Evolutionary conservation across 2,888 invertebrate species (phyloP).

Genomic region (Deladenus siricidicola): DNA sequence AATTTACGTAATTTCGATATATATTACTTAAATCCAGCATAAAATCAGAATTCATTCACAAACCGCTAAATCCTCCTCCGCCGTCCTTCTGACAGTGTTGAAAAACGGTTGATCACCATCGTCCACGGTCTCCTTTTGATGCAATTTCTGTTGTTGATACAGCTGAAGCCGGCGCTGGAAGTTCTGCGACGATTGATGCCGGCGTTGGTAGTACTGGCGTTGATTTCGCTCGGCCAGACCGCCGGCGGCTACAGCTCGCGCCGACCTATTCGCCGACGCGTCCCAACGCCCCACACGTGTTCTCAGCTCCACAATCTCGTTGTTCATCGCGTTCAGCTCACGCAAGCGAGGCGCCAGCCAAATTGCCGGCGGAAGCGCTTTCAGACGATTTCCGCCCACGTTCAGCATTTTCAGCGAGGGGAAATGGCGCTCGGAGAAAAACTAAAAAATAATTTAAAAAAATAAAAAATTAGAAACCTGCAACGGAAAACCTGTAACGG

Average conservation of each 20-base stretch:
- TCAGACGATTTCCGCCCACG: conserved; percentile 75
- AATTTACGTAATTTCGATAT: too few relatives aligned
- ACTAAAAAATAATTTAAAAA: conserved; percentile 3
- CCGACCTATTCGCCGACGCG: neutral
- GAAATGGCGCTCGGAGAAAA: conserved; percentile 20
- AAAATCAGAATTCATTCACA: too few relatives aligned
- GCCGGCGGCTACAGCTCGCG: neutral
- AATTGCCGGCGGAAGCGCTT: conserved; percentile 60
- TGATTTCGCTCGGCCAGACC: neutral
- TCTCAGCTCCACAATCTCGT: conserved; percentile 55
- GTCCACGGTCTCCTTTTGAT: neutral
- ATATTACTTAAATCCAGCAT: too few relatives aligned
- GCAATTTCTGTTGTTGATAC: neutral
- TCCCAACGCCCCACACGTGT: neutral
- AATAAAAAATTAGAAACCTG: neutral
- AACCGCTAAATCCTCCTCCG: too few relatives aligned
- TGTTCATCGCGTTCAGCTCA: conserved; percentile 79
- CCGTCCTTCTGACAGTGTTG: too few relatives aligned
- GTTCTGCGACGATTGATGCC: neutral
- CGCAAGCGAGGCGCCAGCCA: conserved; percentile 36
- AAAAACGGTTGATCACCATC: too few relatives aligned
- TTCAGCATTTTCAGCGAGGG: conserved; percentile 66
- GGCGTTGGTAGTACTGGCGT: neutral
- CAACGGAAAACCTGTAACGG: conserved; percentile 70
- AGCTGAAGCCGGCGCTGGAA: neutral